Percentiles rank a stretch among this genome's conserved stretches.
Conservation (phyloP, 2,888 invertebrate genomes). For the Matsumyia berberina region DNA sequence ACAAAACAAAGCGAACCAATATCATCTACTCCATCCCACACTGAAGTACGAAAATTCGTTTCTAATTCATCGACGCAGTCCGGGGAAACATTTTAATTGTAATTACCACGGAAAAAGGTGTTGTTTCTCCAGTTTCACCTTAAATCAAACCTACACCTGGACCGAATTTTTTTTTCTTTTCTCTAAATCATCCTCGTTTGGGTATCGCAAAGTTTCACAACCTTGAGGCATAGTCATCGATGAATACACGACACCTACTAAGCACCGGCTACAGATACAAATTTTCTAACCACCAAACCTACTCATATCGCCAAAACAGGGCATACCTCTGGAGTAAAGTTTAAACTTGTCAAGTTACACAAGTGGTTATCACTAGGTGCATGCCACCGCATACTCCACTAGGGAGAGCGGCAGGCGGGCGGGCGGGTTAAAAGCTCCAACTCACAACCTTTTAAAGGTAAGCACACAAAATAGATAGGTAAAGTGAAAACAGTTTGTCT, state of each 20-base stretch:
- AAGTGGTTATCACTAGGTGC: conserved; percentile 63
- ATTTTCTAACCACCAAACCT: conserved; percentile 36
- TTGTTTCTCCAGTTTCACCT: conserved; percentile 59
- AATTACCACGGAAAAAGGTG: conserved; percentile 43
- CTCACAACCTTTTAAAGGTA: conserved; percentile 55
- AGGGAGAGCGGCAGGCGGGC: neutral
- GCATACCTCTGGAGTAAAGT: conserved; percentile 45
- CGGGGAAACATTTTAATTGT: conserved; percentile 46
- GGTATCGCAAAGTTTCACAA: conserved; percentile 30
- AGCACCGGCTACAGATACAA: conserved; percentile 12
- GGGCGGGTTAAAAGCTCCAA: conserved; percentile 46
- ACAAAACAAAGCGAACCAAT: conserved; percentile 23
- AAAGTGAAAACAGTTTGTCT: conserved; percentile 51
- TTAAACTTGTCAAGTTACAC: conserved; percentile 42
- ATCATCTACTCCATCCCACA: conserved; percentile 34
- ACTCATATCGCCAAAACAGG: conserved; percentile 70
- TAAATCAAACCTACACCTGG: conserved; percentile 65
- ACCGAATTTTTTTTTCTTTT: neutral
- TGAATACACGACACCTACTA: conserved; percentile 40
- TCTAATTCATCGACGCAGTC: conserved; percentile 21
- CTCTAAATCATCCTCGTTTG: conserved; percentile 66
- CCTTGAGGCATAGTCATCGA: conserved; percentile 60
- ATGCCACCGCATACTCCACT: conserved; percentile 51
- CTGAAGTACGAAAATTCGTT: conserved; percentile 15
- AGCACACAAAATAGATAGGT: conserved; percentile 12